A percentile compares a stretch with the other conserved stretches of the same genome.
These are phyloP conservation scores for Venusia cambrica DNA, from an alignment of 2,888 invertebrate species.

Conservation along the genomic window DNA sequence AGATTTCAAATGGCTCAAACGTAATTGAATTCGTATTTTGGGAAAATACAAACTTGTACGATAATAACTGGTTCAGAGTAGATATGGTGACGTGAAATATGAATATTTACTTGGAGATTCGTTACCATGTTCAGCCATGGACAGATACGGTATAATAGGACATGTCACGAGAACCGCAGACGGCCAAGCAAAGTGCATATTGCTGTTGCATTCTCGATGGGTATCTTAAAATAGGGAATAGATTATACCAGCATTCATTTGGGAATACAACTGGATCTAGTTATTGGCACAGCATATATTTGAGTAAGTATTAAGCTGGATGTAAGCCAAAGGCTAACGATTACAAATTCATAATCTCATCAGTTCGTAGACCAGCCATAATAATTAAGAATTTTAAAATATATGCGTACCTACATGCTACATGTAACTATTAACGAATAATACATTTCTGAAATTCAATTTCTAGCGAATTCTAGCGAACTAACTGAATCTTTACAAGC, in stretches of 20 bases:
- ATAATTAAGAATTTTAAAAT: too few species aligned
- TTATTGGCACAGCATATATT: too few species aligned
- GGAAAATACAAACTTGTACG: constrained; percentile 12
- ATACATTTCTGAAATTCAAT: too few species aligned
- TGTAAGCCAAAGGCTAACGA: too few species aligned
- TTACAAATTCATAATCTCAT: too few species aligned
- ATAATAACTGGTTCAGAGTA: constrained; percentile 4
- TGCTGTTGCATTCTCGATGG: constrained; percentile 40
- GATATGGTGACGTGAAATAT: constrained; percentile 10
- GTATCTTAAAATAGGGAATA: constrained; percentile 41
- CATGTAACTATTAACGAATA: too few species aligned
- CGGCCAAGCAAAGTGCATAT: constrained; percentile 47
- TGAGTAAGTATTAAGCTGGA: too few species aligned
- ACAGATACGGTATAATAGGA: constrained; percentile 25
- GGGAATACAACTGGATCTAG: constrained; percentile 25
- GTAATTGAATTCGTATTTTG: constrained; percentile 24
- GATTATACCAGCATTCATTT: constrained; percentile 22
- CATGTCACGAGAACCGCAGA: constrained; percentile 38
- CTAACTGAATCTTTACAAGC: too few species aligned
- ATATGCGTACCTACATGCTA: too few species aligned
- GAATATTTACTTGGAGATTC: too few species aligned
- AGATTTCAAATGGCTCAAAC: constrained; percentile 24
- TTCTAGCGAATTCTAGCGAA: too few species aligned
- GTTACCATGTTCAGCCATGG: constrained; percentile 18
- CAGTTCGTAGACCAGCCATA: too few species aligned